A percentile compares a stretch with the other conserved stretches of the same genome.
These are phyloP conservation scores for Nibea coibor DNA, from an alignment of 2,113 vertebrate species.

Conservation along the genomic window DNA sequence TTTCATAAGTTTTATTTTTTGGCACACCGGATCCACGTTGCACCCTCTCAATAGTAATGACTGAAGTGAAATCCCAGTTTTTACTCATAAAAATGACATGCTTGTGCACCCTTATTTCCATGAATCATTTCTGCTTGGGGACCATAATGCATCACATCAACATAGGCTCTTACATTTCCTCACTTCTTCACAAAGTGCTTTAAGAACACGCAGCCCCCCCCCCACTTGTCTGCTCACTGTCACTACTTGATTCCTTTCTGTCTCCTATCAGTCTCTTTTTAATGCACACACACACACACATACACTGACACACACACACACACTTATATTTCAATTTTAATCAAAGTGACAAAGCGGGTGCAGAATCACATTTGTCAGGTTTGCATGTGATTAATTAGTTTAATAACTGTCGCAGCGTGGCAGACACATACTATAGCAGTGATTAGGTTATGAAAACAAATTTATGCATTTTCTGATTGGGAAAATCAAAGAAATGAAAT, in stretches of 20 bases:
- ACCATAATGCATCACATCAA: constrained; percentile 74
- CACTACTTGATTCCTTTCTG: constrained; percentile 40
- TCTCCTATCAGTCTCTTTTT: constrained; percentile 20
- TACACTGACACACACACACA: constrained; percentile 7
- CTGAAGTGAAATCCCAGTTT: constrained; percentile 72
- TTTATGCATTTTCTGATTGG: constrained; percentile 79
- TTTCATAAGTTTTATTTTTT: constrained; percentile 30
- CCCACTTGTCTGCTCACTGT: constrained; percentile 29
- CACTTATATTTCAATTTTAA: constrained; percentile 64
- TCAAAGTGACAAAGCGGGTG: constrained; percentile 74
- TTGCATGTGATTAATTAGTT: constrained; percentile 83
- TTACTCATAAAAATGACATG: constrained; percentile 69
- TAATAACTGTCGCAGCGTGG: constrained; percentile 72
- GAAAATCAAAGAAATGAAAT: constrained; percentile 67
- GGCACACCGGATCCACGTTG: constrained; percentile 19
- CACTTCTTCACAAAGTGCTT: constrained; percentile 70
- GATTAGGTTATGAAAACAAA: constrained; percentile 78
- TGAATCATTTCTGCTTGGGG: constrained; percentile 78
- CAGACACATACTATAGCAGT: constrained; percentile 60
- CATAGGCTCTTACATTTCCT: constrained; percentile 66
- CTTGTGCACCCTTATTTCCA: constrained; percentile 62
- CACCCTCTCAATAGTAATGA: constrained; percentile 65
- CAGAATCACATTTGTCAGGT: constrained; percentile 70
- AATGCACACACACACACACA: constrained; percentile 9
- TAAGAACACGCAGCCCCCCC: constrained; percentile 55